Conservation (phyloP, 2,797 vertebrate genomes). For the Hipposideros larvatus region DNA sequence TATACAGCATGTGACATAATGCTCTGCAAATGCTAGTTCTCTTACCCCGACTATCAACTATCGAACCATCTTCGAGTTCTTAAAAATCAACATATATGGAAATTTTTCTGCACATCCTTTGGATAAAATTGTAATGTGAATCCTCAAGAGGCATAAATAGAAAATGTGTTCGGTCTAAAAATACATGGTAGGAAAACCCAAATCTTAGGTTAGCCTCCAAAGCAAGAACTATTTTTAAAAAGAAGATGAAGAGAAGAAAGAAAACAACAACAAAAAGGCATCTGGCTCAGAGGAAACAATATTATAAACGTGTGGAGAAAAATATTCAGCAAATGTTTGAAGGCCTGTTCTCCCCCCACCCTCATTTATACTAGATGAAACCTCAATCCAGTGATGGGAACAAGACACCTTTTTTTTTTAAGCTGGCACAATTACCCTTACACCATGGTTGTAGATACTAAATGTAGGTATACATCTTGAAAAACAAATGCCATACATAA, state of each 20-base stretch:
- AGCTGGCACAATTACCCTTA: background rate
- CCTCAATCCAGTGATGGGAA: background rate
- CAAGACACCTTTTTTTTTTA: conserved; percentile 6
- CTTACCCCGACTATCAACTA: background rate
- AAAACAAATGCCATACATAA: background rate
- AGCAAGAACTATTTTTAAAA: conserved; percentile 67
- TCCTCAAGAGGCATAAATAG: conserved; percentile 83
- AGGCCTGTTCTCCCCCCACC: conserved; percentile 37
- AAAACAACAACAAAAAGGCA: conserved; percentile 5
- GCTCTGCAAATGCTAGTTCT: background rate
- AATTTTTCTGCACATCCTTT: conserved; percentile 33
- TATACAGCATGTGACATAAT: background rate
- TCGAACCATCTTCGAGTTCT: background rate
- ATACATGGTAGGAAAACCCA: conserved; percentile 83
- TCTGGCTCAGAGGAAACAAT: conserved; percentile 72
- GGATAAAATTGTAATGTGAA: conserved; percentile 78
- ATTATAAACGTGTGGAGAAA: conserved; percentile 63
- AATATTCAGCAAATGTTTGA: conserved; percentile 69
- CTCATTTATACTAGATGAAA: conserved; percentile 70
- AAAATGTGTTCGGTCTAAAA: conserved; percentile 84
- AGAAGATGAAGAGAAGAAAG: background rate
- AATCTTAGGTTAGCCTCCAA: conserved; percentile 84
- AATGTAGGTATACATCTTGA: background rate
- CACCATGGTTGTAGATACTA: background rate
- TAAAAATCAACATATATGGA: conserved; percentile 59